Conservation (phyloP, 2,888 invertebrate species). For the Drosophila birchii region DNA sequence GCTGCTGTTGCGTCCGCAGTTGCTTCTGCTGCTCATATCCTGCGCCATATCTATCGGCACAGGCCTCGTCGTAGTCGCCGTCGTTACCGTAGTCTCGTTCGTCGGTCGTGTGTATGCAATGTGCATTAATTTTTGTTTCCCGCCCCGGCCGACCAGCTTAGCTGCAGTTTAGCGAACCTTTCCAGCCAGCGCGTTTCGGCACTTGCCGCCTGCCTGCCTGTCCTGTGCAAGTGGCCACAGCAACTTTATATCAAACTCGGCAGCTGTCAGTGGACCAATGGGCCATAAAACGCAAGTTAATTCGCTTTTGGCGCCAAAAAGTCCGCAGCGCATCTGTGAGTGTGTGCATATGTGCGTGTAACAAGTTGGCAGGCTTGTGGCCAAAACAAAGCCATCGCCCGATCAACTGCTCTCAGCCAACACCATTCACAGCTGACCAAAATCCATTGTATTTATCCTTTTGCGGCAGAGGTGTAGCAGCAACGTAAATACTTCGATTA, state of each 20-base stretch:
- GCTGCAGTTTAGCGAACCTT: constrained; percentile 75
- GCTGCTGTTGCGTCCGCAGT: constrained; percentile 58
- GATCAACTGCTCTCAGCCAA: constrained; percentile 2
- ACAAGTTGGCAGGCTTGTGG: constrained; percentile 65
- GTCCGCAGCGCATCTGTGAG: constrained; percentile 22
- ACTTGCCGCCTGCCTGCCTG: background rate
- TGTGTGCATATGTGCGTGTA: constrained; percentile 50
- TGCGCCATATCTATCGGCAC: constrained; percentile 15
- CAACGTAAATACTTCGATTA: background rate
- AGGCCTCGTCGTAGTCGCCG: constrained; percentile 17
- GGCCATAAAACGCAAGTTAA: constrained; percentile 35
- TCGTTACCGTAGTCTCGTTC: constrained; percentile 34
- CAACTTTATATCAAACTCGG: background rate
- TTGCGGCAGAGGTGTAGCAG: background rate
- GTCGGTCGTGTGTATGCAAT: constrained; percentile 76
- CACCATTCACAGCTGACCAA: background rate
- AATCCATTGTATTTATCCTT: background rate
- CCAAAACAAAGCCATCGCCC: constrained; percentile 8
- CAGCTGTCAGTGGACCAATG: constrained; percentile 36
- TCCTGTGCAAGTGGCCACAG: background rate
- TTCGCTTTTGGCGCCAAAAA: constrained; percentile 71
- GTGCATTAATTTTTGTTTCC: constrained; percentile 77
- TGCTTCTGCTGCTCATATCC: constrained; percentile 32
- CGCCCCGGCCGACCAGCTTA: constrained; percentile 60
- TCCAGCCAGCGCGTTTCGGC: constrained; percentile 62